These are phyloP conservation scores for Aspiorhynchus laticeps DNA, from an alignment of 2,113 vertebrate genomes.

Conservation along the genomic window DNA sequence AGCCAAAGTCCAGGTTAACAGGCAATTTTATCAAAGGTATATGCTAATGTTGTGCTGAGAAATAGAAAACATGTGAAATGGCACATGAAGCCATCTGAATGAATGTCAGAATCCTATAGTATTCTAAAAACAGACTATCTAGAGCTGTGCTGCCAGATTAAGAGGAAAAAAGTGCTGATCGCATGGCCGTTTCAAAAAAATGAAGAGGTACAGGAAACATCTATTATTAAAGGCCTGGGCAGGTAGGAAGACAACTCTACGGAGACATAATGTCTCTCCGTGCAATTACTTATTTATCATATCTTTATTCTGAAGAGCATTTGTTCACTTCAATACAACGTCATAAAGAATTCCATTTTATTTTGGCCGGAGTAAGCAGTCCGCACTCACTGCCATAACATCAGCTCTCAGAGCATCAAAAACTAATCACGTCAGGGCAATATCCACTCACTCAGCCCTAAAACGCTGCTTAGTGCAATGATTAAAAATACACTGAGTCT, in stretches of 20 bases:
- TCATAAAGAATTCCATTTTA: constrained; percentile 21
- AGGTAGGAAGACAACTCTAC: constrained; percentile 42
- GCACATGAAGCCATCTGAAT: background rate
- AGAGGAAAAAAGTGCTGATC: constrained; percentile 38
- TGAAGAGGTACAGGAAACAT: constrained; percentile 55
- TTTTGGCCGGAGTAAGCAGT: background rate
- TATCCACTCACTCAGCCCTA: background rate
- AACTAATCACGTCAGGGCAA: background rate
- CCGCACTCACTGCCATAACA: background rate
- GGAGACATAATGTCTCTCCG: constrained; percentile 48
- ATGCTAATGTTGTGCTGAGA: background rate
- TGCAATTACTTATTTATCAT: constrained; percentile 55
- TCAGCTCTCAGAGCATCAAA: background rate
- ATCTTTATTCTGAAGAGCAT: constrained; percentile 41
- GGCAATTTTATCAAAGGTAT: background rate
- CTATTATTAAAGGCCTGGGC: constrained; percentile 55
- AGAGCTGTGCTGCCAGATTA: background rate
- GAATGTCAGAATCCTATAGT: background rate
- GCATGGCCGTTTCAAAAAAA: background rate
- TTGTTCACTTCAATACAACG: constrained; percentile 18
- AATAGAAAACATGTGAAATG: background rate
- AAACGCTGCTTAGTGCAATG: background rate
- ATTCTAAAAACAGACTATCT: background rate
- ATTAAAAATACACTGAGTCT: constrained; percentile 4
- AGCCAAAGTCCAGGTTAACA: background rate